Percentiles rank a stretch among this genome's conserved stretches.
phyloP scores from a whole-genome alignment of 1,140 invertebrate genomes.

The Hypsibius dujardini region DNA sequence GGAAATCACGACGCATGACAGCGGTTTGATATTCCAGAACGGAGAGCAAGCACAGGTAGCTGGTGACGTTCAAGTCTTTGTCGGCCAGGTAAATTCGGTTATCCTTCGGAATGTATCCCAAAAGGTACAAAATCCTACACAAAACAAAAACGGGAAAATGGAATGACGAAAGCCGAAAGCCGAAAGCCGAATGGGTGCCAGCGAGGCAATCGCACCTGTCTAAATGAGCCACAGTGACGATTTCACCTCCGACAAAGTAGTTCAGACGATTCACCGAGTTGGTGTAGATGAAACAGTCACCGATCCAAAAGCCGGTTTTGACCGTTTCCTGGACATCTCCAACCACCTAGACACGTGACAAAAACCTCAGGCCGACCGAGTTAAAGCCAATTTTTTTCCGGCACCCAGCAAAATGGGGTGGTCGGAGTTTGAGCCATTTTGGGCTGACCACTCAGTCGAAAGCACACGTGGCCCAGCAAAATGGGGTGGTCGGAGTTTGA shows the following conservation, averaged over 20 bases:
- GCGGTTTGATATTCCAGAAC: conserved; percentile 98
- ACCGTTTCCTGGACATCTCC: conserved; percentile 78
- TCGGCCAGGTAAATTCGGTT: conserved; percentile 90
- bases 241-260: conserved; percentile 96
- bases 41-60: conserved; percentile 58
- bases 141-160: conserved; percentile 19
- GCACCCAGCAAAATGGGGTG: background rate
- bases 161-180: background rate
- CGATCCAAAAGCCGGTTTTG: conserved; percentile 92
- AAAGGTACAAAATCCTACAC: conserved; percentile 54
- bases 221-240: conserved; percentile 90
- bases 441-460: too few species aligned
- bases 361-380: background rate
- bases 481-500: too few species aligned
- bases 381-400: background rate
- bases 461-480: too few species aligned
- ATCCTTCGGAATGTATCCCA: conserved; percentile 92
- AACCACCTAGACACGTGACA: conserved; percentile 36
- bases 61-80: conserved; percentile 90
- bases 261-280: conserved; percentile 91
- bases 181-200: background rate
- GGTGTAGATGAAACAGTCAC: conserved; percentile 98
- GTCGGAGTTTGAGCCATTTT: conserved; percentile 26
- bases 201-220: conserved; percentile 44
- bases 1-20: conserved; percentile 93